Conservation (phyloP, 2,797 vertebrate genomes). For the Acomys russatus region DNA sequence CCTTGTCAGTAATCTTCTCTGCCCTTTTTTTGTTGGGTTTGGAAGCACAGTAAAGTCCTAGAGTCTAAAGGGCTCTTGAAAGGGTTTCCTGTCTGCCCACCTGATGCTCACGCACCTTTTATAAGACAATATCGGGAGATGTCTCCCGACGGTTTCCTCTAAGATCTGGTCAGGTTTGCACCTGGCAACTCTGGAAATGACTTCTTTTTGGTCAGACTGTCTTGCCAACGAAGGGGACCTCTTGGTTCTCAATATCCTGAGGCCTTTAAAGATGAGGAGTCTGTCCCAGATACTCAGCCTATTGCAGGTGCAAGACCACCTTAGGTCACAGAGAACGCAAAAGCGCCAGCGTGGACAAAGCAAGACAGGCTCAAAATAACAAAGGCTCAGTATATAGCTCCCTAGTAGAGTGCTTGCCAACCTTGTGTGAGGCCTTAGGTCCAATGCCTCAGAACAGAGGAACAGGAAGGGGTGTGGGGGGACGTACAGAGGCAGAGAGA, state of each 20-base stretch:
- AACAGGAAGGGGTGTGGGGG: background rate
- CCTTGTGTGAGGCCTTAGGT: background rate
- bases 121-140: slow-evolving; percentile 50
- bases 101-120: slow-evolving; percentile 3
- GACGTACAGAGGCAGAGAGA: background rate
- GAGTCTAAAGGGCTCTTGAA: slow-evolving; percentile 41
- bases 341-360: background rate
- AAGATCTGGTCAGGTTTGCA: slow-evolving; percentile 26
- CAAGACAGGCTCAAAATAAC: background rate
- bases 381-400: background rate
- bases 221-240: slow-evolving; percentile 13
- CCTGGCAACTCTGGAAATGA: slow-evolving; percentile 22
- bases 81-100: background rate
- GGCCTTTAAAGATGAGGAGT: background rate
- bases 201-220: slow-evolving; percentile 45
- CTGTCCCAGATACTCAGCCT: background rate
- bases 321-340: background rate
- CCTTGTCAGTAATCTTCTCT: slow-evolving; percentile 17
- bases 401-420: background rate
- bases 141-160: background rate
- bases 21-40: slow-evolving; percentile 19
- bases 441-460: background rate
- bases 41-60: slow-evolving; percentile 56
- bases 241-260: slow-evolving; percentile 29
- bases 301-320: background rate